These are phyloP conservation scores for Mesorhabditis sp. DNA, from an alignment of 2,888 invertebrate species.

Conservation along the genomic window DNA sequence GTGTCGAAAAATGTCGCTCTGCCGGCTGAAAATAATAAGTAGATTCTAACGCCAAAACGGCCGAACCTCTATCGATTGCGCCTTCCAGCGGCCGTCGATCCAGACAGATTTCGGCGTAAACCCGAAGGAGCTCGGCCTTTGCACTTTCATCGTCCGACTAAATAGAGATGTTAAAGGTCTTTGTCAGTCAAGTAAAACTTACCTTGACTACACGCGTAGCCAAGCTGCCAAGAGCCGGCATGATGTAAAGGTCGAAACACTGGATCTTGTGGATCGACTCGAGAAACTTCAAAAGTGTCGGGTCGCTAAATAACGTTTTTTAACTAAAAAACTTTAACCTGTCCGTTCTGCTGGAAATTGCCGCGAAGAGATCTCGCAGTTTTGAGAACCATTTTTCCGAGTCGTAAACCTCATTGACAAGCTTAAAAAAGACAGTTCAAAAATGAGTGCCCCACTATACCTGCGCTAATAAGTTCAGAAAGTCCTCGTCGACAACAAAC, in stretches of 20 bases:
- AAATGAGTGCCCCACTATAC: not conserved
- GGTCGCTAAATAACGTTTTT: not conserved
- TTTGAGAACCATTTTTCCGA: not conserved
- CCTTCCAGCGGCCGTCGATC: constrained; percentile 19
- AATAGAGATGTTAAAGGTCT: not conserved
- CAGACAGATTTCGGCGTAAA: constrained; percentile 20
- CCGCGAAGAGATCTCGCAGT: not conserved
- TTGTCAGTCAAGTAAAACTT: not conserved
- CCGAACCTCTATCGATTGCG: constrained; percentile 11
- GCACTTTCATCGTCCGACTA: not conserved
- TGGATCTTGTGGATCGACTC: constrained; percentile 19
- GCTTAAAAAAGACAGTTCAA: not conserved
- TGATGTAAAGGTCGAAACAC: constrained; percentile 40
- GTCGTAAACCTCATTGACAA: not conserved
- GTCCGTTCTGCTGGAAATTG: not conserved
- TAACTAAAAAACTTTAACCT: not conserved
- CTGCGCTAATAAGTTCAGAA: not conserved
- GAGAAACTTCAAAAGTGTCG: constrained; percentile 21
- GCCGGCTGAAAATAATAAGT: not conserved
- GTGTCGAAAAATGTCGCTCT: not conserved
- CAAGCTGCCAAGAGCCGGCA: constrained; percentile 38
- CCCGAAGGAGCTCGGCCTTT: constrained; percentile 1
- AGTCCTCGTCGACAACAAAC: not conserved
- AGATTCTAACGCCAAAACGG: not conserved
- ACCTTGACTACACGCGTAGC: constrained; percentile 17